phyloP scores from a whole-genome alignment of 2,888 invertebrate genomes.

The Tridacna gigas region DNA sequence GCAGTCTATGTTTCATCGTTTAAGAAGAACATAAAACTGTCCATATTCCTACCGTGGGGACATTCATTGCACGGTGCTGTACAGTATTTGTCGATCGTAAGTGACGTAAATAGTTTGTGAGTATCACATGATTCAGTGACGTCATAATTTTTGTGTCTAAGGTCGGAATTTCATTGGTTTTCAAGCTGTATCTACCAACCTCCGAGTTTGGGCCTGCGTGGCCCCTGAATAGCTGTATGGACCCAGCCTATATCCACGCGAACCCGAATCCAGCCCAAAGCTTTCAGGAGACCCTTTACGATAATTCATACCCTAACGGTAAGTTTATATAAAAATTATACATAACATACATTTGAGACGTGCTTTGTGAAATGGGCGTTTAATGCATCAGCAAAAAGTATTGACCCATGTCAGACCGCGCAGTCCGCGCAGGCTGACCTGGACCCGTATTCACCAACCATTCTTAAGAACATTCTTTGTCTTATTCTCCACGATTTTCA shows the following conservation, averaged over 20 bases:
- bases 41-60: no score
- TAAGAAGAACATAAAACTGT: no score
- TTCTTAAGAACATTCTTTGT: no score
- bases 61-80: background rate
- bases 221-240: slow-evolving; percentile 45
- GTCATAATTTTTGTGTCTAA: slow-evolving; percentile 1
- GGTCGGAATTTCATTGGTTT: background rate
- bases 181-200: slow-evolving; percentile 58
- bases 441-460: no score
- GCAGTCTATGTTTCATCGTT: no score
- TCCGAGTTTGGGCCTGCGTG: slow-evolving; percentile 45
- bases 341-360: no score
- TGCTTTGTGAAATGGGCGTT: no score
- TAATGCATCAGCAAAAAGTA: no score
- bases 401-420: no score
- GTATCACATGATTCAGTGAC: slow-evolving; percentile 9
- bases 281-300: slow-evolving; percentile 39
- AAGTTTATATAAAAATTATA: background rate
- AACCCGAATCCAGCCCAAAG: slow-evolving; percentile 12
- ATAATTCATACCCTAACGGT: slow-evolving; percentile 32
- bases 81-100: background rate
- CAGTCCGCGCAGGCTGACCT: no score
- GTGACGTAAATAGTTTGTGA: background rate
- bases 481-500: no score
- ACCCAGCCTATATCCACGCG: slow-evolving; percentile 41